These are phyloP conservation scores for Erebia aethiops DNA, from an alignment of 2,888 invertebrate genomes.

Conservation along the genomic window DNA sequence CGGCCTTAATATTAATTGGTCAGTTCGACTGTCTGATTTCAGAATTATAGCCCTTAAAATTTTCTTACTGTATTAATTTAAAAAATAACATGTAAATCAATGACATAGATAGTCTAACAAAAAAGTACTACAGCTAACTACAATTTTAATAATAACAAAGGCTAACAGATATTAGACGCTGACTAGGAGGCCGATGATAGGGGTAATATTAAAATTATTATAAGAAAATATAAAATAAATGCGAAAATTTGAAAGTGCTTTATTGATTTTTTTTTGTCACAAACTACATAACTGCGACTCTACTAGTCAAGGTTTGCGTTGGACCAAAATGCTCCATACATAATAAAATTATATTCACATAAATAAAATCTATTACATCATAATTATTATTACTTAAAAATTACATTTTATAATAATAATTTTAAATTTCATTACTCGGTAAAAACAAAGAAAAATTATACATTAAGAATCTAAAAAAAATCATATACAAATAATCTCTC, in stretches of 20 bases:
- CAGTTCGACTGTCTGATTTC: too few relatives aligned
- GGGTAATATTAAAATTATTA: too few relatives aligned
- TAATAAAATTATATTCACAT: conserved; percentile 63
- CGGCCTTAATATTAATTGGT: too few relatives aligned
- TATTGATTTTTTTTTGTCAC: conserved; percentile 74
- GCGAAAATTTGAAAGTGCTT: conserved; percentile 71
- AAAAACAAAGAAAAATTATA: conserved; percentile 73
- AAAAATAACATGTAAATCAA: too few relatives aligned
- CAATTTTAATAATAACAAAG: too few relatives aligned
- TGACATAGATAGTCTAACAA: too few relatives aligned
- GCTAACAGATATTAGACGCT: too few relatives aligned
- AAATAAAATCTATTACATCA: conserved; percentile 67
- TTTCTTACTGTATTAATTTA: too few relatives aligned
- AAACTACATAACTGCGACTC: conserved; percentile 80
- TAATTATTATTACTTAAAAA: conserved; percentile 65
- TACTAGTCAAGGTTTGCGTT: conserved; percentile 73
- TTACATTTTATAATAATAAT: conserved; percentile 66
- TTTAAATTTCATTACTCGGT: conserved; percentile 67
- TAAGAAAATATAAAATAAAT: conserved; percentile 41
- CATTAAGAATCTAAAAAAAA: conserved; percentile 74
- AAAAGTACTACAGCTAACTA: too few relatives aligned
- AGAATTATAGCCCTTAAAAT: too few relatives aligned
- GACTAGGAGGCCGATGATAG: too few relatives aligned
- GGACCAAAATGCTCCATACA: conserved; percentile 77
- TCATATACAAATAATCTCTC: conserved; percentile 81